These are phyloP conservation scores for Pemphigus obesinymphae DNA, from an alignment of 1,140 invertebrate genomes.

Conservation along the genomic window DNA sequence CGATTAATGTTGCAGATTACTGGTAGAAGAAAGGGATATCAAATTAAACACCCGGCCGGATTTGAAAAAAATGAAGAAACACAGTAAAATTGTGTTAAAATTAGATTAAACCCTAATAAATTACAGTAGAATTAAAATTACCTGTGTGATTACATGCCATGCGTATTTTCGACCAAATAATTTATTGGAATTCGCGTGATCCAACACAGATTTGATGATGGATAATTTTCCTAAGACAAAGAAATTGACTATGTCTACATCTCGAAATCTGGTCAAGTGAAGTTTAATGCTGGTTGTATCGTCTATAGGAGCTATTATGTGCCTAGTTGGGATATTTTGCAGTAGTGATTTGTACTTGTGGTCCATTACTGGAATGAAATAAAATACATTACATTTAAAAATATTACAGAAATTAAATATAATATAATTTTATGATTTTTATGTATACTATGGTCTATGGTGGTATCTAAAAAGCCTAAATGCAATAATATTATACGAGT, in stretches of 20 bases:
- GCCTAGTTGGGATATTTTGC: conserved; percentile 78
- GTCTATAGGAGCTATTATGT: conserved; percentile 68
- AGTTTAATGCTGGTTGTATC: conserved; percentile 54
- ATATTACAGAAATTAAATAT: no score
- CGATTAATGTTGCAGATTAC: no score
- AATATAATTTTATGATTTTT: no score
- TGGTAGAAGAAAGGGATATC: no score
- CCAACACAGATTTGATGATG: conserved; percentile 66
- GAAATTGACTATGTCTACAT: conserved; percentile 82
- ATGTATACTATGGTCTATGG: no score
- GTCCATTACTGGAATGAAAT: conserved; percentile 72
- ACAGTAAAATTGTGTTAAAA: no score
- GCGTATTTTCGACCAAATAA: conserved; percentile 57
- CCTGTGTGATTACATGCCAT: conserved; percentile 60
- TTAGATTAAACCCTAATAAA: no score
- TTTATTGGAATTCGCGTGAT: conserved; percentile 53
- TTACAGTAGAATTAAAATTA: no score
- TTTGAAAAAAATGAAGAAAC: no score
- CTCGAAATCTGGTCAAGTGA: conserved; percentile 66
- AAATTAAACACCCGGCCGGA: no score
- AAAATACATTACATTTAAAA: background rate
- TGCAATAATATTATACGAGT: no score
- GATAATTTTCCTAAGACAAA: conserved; percentile 70
- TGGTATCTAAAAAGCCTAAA: no score
- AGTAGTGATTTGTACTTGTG: conserved; percentile 86